Percentiles rank a stretch among this genome's conserved stretches.
Conservation (phyloP, 2,888 invertebrate genomes). For the Thymelicus lineola region DNA sequence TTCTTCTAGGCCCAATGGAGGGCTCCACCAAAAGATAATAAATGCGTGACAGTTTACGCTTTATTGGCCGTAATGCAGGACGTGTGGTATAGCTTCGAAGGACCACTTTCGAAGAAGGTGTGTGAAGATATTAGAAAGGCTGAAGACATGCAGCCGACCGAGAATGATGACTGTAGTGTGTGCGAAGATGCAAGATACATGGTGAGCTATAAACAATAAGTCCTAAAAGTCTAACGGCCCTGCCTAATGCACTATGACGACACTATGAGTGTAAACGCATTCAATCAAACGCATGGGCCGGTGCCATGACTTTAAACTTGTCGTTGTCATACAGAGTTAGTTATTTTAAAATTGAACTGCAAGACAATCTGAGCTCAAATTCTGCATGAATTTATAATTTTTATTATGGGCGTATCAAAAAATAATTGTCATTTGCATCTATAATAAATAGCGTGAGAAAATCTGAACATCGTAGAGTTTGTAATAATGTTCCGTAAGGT, state of each 20-base stretch:
- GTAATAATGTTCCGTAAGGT: too few species aligned
- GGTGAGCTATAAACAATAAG: conserved; percentile 50
- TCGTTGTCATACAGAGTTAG: too few species aligned
- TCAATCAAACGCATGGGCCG: too few species aligned
- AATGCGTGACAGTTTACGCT: conserved; percentile 74
- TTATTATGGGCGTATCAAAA: too few species aligned
- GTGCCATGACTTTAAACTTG: too few species aligned
- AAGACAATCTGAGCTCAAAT: too few species aligned
- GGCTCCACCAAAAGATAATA: conserved; percentile 69
- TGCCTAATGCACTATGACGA: not conserved
- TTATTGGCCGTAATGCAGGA: conserved; percentile 69
- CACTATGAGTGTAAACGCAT: not conserved
- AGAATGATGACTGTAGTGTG: conserved; percentile 66
- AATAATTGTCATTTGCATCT: too few species aligned
- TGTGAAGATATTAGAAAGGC: conserved; percentile 73
- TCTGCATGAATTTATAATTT: too few species aligned
- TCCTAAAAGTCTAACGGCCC: not conserved
- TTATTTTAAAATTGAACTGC: too few species aligned
- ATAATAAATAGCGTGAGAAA: too few species aligned
- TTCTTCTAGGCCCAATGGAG: conserved; percentile 64
- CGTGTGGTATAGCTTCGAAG: conserved; percentile 73
- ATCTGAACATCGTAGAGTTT: too few species aligned
- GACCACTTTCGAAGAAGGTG: conserved; percentile 65
- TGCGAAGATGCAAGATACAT: conserved; percentile 76
- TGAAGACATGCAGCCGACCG: conserved; percentile 71